These are phyloP conservation scores for Polyommatus iphigenia DNA, from an alignment of 2,888 invertebrate species.

Conservation along the genomic window DNA sequence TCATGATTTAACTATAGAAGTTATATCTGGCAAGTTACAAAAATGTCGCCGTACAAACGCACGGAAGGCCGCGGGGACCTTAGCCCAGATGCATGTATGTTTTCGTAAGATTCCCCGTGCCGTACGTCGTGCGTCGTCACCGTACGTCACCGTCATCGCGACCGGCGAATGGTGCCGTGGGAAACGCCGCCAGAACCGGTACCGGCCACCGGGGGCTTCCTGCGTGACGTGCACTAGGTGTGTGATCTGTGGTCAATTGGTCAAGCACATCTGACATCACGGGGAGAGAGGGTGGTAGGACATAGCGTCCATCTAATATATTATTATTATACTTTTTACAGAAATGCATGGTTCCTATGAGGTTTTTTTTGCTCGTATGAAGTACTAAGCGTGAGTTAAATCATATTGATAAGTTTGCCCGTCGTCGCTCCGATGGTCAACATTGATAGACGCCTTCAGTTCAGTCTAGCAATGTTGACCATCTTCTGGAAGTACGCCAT, in stretches of 20 bases:
- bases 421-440: too few relatives aligned
- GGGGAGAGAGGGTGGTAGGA: too few relatives aligned
- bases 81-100: slow-evolving; percentile 23
- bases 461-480: too few relatives aligned
- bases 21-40: not conserved
- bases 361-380: too few relatives aligned
- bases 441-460: too few relatives aligned
- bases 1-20: too few relatives aligned
- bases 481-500: not conserved
- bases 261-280: not conserved
- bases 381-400: too few relatives aligned
- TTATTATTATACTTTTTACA: too few relatives aligned
- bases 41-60: not conserved
- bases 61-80: slow-evolving; percentile 16
- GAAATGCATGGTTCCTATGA: too few relatives aligned
- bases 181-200: not conserved
- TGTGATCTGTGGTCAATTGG: not conserved
- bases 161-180: not conserved
- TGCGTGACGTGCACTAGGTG: not conserved
- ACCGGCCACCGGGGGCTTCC: not conserved
- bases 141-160: too few relatives aligned
- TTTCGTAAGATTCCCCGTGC: slow-evolving; percentile 1
- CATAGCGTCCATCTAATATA: too few relatives aligned
- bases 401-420: too few relatives aligned
- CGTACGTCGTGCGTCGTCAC: not conserved